These are phyloP conservation scores for Chanos chanos DNA, from an alignment of 2,797 vertebrate species.

Conservation along the genomic window DNA sequence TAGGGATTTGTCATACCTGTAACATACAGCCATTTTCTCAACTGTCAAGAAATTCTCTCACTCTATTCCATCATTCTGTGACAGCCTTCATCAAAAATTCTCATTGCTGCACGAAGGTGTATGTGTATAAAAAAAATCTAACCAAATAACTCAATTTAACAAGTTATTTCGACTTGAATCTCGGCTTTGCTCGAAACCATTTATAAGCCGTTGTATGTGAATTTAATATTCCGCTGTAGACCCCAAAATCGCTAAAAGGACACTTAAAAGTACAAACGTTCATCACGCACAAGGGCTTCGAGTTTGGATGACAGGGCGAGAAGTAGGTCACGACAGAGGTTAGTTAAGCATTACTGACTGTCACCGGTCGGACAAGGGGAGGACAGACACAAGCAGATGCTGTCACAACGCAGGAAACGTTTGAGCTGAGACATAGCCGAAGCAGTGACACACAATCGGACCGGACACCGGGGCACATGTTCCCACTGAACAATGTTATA, in stretches of 20 bases:
- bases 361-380: constrained; percentile 60
- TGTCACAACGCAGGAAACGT: background rate
- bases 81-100: constrained; percentile 35
- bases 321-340: constrained; percentile 71
- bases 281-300: constrained; percentile 16
- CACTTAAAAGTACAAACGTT: constrained; percentile 28
- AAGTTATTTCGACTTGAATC: constrained; percentile 32
- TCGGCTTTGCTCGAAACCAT: constrained; percentile 24
- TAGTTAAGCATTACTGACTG: constrained; percentile 70
- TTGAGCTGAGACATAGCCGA: too few species aligned
- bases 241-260: constrained; percentile 35
- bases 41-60: constrained; percentile 65
- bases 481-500: too few species aligned
- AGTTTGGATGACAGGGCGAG: constrained; percentile 46
- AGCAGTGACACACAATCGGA: too few species aligned
- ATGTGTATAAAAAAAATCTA: constrained; percentile 25
- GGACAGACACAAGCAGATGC: constrained; percentile 44
- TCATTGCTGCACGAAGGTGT: constrained; percentile 20
- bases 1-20: constrained; percentile 68
- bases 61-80: constrained; percentile 36
- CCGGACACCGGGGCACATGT: too few species aligned
- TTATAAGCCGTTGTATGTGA: constrained; percentile 18
- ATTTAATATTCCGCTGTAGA: constrained; percentile 38
- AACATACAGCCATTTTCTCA: constrained; percentile 74
- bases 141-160: constrained; percentile 28